Percentiles rank a stretch among this genome's conserved stretches.
Evolutionary conservation across 2,888 invertebrate species (phyloP).

Genomic region (Empis livida): DNA sequence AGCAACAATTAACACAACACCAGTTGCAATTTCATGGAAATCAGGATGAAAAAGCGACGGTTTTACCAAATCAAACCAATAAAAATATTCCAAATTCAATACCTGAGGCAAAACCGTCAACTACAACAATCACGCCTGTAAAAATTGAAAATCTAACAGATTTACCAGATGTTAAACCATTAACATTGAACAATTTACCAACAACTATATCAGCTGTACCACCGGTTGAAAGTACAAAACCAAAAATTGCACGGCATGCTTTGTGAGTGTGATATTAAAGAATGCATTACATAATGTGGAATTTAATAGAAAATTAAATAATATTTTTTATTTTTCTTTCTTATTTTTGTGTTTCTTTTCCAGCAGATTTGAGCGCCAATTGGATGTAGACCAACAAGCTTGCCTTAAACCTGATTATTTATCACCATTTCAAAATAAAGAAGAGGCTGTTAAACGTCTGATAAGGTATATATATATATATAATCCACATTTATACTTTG

Average conservation of each 20-base stretch:
- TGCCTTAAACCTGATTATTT: conserved; percentile 60
- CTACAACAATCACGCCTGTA: conserved; percentile 18
- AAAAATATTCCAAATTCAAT: conserved; percentile 2
- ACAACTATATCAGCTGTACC: conserved; percentile 13
- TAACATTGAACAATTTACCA: neutral
- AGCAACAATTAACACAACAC: conserved; percentile 9
- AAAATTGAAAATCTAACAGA: conserved; percentile 8
- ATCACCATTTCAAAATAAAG: conserved; percentile 54
- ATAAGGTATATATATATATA: conserved; percentile 36
- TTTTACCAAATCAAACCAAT: neutral
- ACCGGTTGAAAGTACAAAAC: conserved; percentile 33
- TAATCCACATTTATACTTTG: neutral
- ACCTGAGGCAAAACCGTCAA: conserved; percentile 7
- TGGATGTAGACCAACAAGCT: conserved; percentile 60
- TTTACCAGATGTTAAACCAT: neutral
- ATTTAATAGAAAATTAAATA: conserved; percentile 1
- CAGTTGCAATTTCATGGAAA: conserved; percentile 9
- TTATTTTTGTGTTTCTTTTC: conserved; percentile 9
- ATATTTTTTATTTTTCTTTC: conserved; percentile 8
- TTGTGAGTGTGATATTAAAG: conserved; percentile 37
- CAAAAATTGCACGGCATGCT: conserved; percentile 35
- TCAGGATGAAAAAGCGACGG: conserved; percentile 1
- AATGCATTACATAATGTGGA: conserved; percentile 1
- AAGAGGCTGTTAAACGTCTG: conserved; percentile 62
- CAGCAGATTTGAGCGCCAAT: conserved; percentile 56